Conservation (phyloP, 2,113 vertebrate genomes). For the Apeltes quadracus region DNA sequence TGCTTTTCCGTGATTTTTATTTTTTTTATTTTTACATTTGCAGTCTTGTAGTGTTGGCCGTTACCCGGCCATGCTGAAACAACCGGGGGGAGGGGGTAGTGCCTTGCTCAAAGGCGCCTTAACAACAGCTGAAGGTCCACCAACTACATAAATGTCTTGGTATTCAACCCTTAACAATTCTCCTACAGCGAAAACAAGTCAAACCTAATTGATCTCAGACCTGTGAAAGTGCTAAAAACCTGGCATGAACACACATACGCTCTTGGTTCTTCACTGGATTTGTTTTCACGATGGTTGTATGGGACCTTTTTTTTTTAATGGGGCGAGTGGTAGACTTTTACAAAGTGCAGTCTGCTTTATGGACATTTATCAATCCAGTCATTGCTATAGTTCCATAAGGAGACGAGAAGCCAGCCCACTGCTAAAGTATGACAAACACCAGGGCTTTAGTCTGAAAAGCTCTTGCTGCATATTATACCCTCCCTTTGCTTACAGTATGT, state of each 20-base stretch:
- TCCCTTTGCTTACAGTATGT: not conserved
- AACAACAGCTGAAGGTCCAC: conserved; percentile 19
- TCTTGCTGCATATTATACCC: conserved; percentile 22
- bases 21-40: not conserved
- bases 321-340: conserved; percentile 28
- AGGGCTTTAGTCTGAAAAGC: conserved; percentile 10
- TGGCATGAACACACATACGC: conserved; percentile 20
- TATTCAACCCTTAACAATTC: conserved; percentile 19
- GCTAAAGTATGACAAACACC: conserved; percentile 8
- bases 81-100: not conserved
- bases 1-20: not conserved
- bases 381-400: conserved; percentile 23
- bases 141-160: not conserved
- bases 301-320: conserved; percentile 7
- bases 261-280: conserved; percentile 35
- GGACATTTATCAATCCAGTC: conserved; percentile 4
- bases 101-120: conserved; percentile 34
- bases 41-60: not conserved
- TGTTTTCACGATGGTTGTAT: not conserved
- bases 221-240: conserved; percentile 23
- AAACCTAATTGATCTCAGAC: conserved; percentile 15
- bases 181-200: not conserved
- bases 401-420: conserved; percentile 30
- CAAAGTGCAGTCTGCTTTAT: conserved; percentile 36
- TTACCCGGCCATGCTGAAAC: not conserved